Evolutionary conservation across 2,888 invertebrate genomes (phyloP).

Genomic region (Heliconius ismenius): DNA sequence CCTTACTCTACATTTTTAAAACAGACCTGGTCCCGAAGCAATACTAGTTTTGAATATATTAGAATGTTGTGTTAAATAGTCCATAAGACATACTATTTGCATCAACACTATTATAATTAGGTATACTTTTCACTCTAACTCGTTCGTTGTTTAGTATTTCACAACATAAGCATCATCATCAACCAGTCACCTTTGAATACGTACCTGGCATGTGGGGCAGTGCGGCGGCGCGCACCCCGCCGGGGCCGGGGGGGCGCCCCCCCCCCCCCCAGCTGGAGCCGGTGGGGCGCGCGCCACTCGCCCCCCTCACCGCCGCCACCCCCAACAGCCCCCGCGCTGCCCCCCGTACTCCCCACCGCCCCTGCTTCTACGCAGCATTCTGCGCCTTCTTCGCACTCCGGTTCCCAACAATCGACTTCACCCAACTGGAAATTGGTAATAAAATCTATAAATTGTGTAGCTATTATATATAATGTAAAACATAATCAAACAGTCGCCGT

Average conservation of each 20-base stretch:
- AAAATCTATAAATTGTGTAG: too few relatives aligned
- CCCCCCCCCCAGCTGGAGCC: constrained; percentile 83
- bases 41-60: neutral
- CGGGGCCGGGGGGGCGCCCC: constrained; percentile 83
- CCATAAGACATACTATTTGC: neutral
- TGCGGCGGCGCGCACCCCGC: constrained; percentile 87
- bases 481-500: too few relatives aligned
- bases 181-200: constrained; percentile 38
- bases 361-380: constrained; percentile 85
- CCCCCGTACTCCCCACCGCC: constrained; percentile 76
- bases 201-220: constrained; percentile 83
- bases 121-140: neutral
- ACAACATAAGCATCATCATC: neutral
- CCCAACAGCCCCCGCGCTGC: constrained; percentile 78
- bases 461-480: too few relatives aligned
- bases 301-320: constrained; percentile 79
- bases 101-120: neutral
- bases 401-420: constrained; percentile 94
- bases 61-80: neutral
- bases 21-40: neutral
- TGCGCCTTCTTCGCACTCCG: constrained; percentile 89
- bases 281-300: constrained; percentile 84
- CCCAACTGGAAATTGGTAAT: constrained; percentile 84
- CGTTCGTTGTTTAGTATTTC: neutral
- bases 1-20: neutral